Evolutionary conservation across 2,888 invertebrate species (phyloP).

Genomic region (Idaea biselata): DNA sequence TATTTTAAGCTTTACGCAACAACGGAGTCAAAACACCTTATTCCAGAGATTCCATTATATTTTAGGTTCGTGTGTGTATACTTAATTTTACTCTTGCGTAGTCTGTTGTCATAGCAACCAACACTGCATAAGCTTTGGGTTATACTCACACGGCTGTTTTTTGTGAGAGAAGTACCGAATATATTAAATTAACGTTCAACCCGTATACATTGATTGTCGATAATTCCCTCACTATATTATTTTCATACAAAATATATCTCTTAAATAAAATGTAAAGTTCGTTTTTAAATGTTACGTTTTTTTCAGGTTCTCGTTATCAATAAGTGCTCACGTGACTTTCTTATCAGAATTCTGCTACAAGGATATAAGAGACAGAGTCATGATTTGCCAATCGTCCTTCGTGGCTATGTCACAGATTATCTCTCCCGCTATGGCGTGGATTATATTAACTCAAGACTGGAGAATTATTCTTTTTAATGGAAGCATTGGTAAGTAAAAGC

Average conservation of each 20-base stretch:
- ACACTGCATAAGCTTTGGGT: too few species aligned
- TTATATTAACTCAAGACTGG: conserved; percentile 52
- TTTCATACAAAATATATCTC: too few species aligned
- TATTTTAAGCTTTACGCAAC: not conserved
- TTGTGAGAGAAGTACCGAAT: too few species aligned
- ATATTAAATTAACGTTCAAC: too few species aligned
- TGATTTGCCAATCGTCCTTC: conserved; percentile 54
- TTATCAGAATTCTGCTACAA: conserved; percentile 57
- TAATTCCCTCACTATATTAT: too few species aligned
- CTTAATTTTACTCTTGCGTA: not conserved
- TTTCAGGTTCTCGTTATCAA: conserved; percentile 53
- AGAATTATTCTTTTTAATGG: conserved; percentile 43
- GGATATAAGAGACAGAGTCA: conserved; percentile 51
- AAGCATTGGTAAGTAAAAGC: conserved; percentile 47
- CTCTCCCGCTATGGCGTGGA: conserved; percentile 53
- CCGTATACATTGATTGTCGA: too few species aligned
- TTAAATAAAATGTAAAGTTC: not conserved
- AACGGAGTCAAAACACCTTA: not conserved
- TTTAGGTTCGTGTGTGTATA: not conserved
- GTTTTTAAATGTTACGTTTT: conserved; percentile 7
- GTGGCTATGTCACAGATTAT: conserved; percentile 43
- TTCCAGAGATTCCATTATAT: conserved; percentile 2
- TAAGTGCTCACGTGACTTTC: conserved; percentile 44
- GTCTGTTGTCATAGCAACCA: not conserved
- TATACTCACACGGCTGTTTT: too few species aligned